A percentile compares a stretch with the other conserved stretches of the same genome.
Conservation (phyloP, 2,797 vertebrate species). For the Enteromius argenteus region DNA sequence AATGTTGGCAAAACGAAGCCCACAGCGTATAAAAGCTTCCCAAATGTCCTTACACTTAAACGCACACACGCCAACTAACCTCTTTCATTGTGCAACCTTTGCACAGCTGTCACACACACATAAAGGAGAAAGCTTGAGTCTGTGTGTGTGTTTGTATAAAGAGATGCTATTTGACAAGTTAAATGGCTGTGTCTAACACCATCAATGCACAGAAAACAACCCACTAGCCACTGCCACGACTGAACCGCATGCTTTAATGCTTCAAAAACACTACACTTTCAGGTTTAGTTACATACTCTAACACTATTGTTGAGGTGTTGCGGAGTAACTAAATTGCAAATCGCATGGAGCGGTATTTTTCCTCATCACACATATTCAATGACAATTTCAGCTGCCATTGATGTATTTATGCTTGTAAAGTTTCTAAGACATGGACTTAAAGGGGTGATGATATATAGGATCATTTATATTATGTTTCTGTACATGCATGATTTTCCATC, state of each 20-base stretch:
- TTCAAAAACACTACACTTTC: background rate
- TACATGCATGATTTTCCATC: background rate
- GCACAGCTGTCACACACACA: slow-evolving; percentile 44
- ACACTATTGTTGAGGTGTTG: background rate
- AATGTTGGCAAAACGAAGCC: slow-evolving; percentile 76
- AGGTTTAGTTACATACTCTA: background rate
- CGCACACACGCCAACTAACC: slow-evolving; percentile 29
- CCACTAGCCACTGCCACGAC: slow-evolving; percentile 2
- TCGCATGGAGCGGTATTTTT: background rate
- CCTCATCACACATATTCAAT: background rate
- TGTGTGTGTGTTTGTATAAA: slow-evolving; percentile 45
- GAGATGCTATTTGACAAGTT: slow-evolving; percentile 56
- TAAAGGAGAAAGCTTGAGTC: slow-evolving; percentile 46
- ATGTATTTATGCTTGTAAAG: background rate
- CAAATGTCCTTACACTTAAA: slow-evolving; percentile 40
- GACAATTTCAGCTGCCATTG: background rate
- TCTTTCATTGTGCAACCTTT: slow-evolving; percentile 45
- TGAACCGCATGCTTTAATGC: slow-evolving; percentile 1
- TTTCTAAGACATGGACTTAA: background rate
- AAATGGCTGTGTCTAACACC: slow-evolving; percentile 57
- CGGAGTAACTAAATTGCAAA: background rate
- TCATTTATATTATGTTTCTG: background rate
- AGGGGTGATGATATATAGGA: no score
- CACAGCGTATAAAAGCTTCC: slow-evolving; percentile 58
- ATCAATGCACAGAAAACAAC: slow-evolving; percentile 43